These are phyloP conservation scores for Dryadula phaetusa DNA, from an alignment of 2,888 invertebrate genomes.

Conservation along the genomic window DNA sequence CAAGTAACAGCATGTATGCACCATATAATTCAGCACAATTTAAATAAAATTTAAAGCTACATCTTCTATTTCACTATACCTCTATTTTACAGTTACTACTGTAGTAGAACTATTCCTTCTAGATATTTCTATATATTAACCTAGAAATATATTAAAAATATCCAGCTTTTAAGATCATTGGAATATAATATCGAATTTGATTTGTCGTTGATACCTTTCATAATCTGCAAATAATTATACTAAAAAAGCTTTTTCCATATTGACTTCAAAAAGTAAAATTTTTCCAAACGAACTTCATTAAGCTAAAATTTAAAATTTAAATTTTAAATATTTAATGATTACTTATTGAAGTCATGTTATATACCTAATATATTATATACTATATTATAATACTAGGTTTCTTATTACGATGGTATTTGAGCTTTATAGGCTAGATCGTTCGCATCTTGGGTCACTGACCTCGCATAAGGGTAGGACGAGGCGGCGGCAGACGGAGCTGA, in stretches of 20 bases:
- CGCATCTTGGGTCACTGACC: conserved; percentile 81
- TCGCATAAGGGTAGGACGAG: conserved; percentile 74
- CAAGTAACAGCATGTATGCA: conserved; percentile 54
- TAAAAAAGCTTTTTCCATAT: not conserved
- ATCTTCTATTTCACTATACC: conserved; percentile 7
- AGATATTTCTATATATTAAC: conserved; percentile 41
- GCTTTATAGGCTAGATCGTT: conserved; percentile 89
- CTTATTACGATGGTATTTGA: conserved; percentile 78
- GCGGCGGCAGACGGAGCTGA: conserved; percentile 72
- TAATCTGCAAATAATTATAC: not conserved
- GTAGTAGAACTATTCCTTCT: not conserved
- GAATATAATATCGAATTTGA: conserved; percentile 42
- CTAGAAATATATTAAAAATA: conserved; percentile 42
- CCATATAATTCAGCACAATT: conserved; percentile 70
- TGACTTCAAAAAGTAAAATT: conserved; percentile 2
- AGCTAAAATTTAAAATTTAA: not conserved
- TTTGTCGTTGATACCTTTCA: conserved; percentile 14
- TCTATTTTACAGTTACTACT: not conserved
- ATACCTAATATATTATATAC: conserved; percentile 5
- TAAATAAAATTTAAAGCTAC: conserved; percentile 53
- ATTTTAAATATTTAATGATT: not conserved
- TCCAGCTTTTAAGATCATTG: conserved; percentile 53
- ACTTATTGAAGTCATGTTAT: not conserved
- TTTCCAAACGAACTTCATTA: not conserved
- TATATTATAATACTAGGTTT: conserved; percentile 6